Evolutionary conservation across 1,140 invertebrate genomes (phyloP), one percentile per base, ranked within the genome.

Genomic region (Diabrotica undecimpunctata): DNA sequence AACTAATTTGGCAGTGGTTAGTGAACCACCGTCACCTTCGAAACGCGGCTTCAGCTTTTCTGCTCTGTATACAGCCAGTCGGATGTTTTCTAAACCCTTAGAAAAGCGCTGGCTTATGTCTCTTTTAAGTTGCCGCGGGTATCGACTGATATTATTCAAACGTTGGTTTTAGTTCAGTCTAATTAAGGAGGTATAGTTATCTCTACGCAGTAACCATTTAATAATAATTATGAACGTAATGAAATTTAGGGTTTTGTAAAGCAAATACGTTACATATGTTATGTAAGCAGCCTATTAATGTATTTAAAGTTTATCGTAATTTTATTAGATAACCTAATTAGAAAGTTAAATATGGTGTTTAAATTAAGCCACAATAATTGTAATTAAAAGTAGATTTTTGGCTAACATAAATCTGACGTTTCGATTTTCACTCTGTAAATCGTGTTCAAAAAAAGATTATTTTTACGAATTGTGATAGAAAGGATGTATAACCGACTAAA

Each of bases 1-100:
- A 76, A 76, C 75, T 74, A 76, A 76, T 76, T 76, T 76, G 70
- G 58, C 71, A 70, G 70, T 72, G 73, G 73, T 74, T 74, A 73
- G 72, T 66, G 70, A 66, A 70, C 66, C 66, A 36, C 62, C 53
- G 50, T 46, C 41, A n/a, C 41, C 52, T 62, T 66, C 66, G 59
- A 60, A 64, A 57, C 70, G 70, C 72, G 65, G 68, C 67, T 68
- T 71, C 70, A 68, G 70, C 70, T 72, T 72, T 72, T 69, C 65
- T 62, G 63, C 65, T 69, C 66, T 25, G 25, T 25, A 46, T 46
- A 46, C 41, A 46, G 41, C 41, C 8, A 46, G 8, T 46, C 8
- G 8, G 41, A 69, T 69, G 66, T 66, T 69, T 69, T 69, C 54
- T 13, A 41, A 59, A 55, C 65, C 67, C 63, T 65, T 65, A 68